A percentile compares a stretch with the other conserved stretches of the same genome.
These are phyloP conservation scores for Junonia oenone DNA, from an alignment of 2,888 invertebrate species.

Conservation along the genomic window DNA sequence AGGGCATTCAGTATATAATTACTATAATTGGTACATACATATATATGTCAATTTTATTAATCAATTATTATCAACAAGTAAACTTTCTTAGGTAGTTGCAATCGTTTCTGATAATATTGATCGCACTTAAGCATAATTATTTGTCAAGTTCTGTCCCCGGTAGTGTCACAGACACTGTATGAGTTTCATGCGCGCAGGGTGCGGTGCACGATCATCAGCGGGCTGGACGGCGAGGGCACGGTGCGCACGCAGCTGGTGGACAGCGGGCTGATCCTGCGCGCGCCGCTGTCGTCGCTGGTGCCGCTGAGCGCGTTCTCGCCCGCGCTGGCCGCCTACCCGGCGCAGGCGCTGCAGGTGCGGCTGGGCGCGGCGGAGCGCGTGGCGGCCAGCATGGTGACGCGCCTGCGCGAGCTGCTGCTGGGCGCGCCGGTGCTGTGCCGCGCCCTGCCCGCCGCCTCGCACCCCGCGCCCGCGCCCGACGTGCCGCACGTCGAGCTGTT, in stretches of 20 bases:
- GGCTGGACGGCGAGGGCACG: conserved; percentile 67
- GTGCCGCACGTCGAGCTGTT: conserved; percentile 83
- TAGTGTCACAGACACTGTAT: not conserved
- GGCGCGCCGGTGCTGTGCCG: conserved; percentile 66
- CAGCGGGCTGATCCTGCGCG: conserved; percentile 66
- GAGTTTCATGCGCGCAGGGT: too few species aligned
- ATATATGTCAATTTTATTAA: too few species aligned
- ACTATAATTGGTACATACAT: too few species aligned
- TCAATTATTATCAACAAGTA: too few species aligned
- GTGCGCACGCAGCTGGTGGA: conserved; percentile 70
- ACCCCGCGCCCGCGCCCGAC: conserved; percentile 45
- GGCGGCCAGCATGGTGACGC: conserved; percentile 70
- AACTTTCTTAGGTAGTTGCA: too few species aligned
- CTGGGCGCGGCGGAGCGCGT: conserved; percentile 79
- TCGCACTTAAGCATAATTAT: too few species aligned
- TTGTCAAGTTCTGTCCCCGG: too few species aligned
- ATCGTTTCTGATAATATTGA: too few species aligned
- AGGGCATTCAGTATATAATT: too few species aligned
- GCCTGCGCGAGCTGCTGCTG: conserved; percentile 80
- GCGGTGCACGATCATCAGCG: conserved; percentile 66
- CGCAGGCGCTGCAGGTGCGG: conserved; percentile 76
- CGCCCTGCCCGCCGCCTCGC: conserved; percentile 44
- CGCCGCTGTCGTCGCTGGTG: conserved; percentile 68
- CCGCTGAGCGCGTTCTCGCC: conserved; percentile 69
- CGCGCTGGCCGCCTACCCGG: conserved; percentile 77